phyloP scores from a whole-genome alignment of 2,888 invertebrate species.

The Nomada ferruginata region DNA sequence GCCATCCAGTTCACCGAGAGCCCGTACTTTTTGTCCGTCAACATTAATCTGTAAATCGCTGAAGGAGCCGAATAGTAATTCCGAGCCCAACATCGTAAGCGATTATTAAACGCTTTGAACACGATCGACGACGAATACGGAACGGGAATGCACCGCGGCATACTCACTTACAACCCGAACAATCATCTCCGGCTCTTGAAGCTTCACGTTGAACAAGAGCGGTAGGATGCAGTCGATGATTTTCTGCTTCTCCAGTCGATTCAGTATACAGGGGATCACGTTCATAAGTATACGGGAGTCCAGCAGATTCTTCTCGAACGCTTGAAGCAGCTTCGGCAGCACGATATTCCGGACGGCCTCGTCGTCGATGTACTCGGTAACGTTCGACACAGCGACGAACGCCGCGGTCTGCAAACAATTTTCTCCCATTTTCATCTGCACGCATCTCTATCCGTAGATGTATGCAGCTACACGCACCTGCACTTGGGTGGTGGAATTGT shows the following conservation, averaged over 20 bases:
- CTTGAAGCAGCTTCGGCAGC: slow-evolving; percentile 91
- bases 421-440: background rate
- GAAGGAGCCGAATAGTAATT: slow-evolving; percentile 71
- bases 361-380: slow-evolving; percentile 93
- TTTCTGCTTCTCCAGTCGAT: slow-evolving; percentile 93
- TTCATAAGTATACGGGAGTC: slow-evolving; percentile 93
- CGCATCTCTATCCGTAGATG: too few species aligned
- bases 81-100: background rate
- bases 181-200: slow-evolving; percentile 95
- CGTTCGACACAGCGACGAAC: slow-evolving; percentile 93
- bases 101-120: background rate
- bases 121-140: background rate
- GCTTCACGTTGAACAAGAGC: slow-evolving; percentile 92
- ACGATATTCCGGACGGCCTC: slow-evolving; percentile 91
- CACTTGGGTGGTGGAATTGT: slow-evolving; percentile 94
- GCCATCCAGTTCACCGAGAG: slow-evolving; percentile 96
- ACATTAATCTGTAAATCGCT: slow-evolving; percentile 97
- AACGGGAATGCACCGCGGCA: background rate
- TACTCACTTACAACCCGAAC: slow-evolving; percentile 97
- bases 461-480: slow-evolving; percentile 87
- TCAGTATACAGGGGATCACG: slow-evolving; percentile 91
- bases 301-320: slow-evolving; percentile 91
- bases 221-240: slow-evolving; percentile 96
- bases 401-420: slow-evolving; percentile 91
- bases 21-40: slow-evolving; percentile 95